phyloP scores from a whole-genome alignment of 2,888 invertebrate genomes.

The Drosophila atripex region DNA sequence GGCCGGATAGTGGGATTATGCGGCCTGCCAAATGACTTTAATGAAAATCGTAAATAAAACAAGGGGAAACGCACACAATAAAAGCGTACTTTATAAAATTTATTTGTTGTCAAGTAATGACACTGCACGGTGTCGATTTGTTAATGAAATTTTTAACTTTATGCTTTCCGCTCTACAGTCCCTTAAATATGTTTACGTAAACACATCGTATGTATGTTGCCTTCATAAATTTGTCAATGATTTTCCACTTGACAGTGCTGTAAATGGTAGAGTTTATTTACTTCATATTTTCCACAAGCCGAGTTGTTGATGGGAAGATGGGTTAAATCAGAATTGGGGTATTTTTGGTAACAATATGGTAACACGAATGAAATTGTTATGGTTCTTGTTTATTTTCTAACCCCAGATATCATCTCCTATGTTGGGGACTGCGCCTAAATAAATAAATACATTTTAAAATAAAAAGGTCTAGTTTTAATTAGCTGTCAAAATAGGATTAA shows the following conservation, averaged over 20 bases:
- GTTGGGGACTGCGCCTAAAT: slow-evolving; percentile 21
- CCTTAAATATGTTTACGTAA: slow-evolving; percentile 9
- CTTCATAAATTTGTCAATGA: slow-evolving; percentile 53
- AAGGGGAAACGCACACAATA: slow-evolving; percentile 13
- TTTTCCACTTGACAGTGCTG: slow-evolving; percentile 51
- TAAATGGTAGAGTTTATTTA: slow-evolving; percentile 45
- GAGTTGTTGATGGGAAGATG: slow-evolving; percentile 12
- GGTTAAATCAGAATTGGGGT: neutral
- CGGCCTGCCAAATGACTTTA: slow-evolving; percentile 40
- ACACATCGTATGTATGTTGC: slow-evolving; percentile 6
- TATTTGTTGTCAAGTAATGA: slow-evolving; percentile 47
- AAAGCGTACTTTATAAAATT: slow-evolving; percentile 54
- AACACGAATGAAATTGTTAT: slow-evolving; percentile 32
- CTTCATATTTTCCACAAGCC: slow-evolving; percentile 31
- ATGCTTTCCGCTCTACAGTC: slow-evolving; percentile 37
- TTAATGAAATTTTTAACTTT: slow-evolving; percentile 64
- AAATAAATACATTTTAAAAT: slow-evolving; percentile 32
- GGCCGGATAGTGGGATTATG: slow-evolving; percentile 2
- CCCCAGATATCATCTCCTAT: slow-evolving; percentile 23
- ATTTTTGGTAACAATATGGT: slow-evolving; percentile 22
- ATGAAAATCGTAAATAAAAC: slow-evolving; percentile 64
- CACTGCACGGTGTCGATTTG: slow-evolving; percentile 49
- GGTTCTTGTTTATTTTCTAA: slow-evolving; percentile 40
- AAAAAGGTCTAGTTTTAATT: slow-evolving; percentile 8
- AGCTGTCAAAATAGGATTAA: slow-evolving; percentile 34